phyloP scores from a whole-genome alignment of 2,888 invertebrate species.

The Acrobasis consociella region DNA sequence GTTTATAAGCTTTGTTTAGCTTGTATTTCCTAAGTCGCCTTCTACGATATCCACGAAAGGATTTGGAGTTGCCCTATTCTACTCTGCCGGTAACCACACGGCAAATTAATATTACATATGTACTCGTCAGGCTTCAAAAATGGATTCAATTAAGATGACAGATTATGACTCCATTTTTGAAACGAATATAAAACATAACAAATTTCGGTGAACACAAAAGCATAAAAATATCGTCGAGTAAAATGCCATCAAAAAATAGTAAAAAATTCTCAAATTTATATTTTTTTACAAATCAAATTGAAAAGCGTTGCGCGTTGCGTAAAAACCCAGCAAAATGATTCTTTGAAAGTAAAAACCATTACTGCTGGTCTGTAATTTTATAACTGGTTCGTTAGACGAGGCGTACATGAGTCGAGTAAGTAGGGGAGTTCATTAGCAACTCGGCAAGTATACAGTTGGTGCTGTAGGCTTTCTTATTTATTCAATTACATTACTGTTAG shows the following conservation, averaged over 20 bases:
- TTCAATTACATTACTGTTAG: too few relatives aligned
- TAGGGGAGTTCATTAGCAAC: background rate
- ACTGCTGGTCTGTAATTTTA: conserved; percentile 17
- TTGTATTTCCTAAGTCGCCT: too few relatives aligned
- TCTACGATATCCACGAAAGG: too few relatives aligned
- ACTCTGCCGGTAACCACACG: too few relatives aligned
- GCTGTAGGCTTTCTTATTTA: too few relatives aligned
- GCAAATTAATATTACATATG: too few relatives aligned
- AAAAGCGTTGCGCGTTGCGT: conserved; percentile 4
- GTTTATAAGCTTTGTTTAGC: too few relatives aligned
- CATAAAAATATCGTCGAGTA: background rate
- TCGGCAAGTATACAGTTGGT: background rate
- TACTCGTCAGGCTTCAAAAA: too few relatives aligned
- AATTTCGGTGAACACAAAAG: background rate
- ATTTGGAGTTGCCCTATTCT: too few relatives aligned
- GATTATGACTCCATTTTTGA: too few relatives aligned
- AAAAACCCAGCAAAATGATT: conserved; percentile 6
- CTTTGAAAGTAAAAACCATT: conserved; percentile 17
- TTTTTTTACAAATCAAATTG: conserved; percentile 10
- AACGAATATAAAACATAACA: too few relatives aligned
- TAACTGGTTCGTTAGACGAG: background rate
- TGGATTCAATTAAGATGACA: too few relatives aligned
- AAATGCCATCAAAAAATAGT: background rate
- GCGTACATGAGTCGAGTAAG: background rate
- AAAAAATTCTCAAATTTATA: background rate